Conservation (phyloP, 2,888 invertebrate genomes). For the Abscondita cerata region DNA sequence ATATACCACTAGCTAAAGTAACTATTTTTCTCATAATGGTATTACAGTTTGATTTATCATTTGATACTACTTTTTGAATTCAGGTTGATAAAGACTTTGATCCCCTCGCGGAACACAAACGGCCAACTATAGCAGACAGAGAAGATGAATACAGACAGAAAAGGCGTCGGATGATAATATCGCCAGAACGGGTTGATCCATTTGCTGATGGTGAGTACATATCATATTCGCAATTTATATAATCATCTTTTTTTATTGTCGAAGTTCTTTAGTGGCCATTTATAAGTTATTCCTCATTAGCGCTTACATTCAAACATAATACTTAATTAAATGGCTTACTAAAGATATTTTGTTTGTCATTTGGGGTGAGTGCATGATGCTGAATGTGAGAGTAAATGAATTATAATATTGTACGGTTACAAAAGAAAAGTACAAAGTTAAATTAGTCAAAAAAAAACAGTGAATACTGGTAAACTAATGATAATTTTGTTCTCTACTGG, state of each 20-base stretch:
- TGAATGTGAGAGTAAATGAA: slow-evolving; percentile 42
- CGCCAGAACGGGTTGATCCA: slow-evolving; percentile 96
- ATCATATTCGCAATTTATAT: not conserved
- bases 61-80: not conserved
- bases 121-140: slow-evolving; percentile 92
- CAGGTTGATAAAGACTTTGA: slow-evolving; percentile 86
- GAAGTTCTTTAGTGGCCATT: slow-evolving; percentile 16
- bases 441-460: slow-evolving; percentile 30
- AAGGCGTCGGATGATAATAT: slow-evolving; percentile 90
- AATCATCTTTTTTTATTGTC: not conserved
- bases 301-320: not conserved
- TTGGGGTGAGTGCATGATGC: slow-evolving; percentile 54
- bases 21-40: too few relatives aligned
- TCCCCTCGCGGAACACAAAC: slow-evolving; percentile 90
- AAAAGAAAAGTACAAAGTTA: slow-evolving; percentile 24
- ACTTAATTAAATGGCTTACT: slow-evolving; percentile 11
- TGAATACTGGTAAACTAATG: slow-evolving; percentile 44
- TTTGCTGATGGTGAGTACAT: slow-evolving; percentile 91
- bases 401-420: slow-evolving; percentile 13
- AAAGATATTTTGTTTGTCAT: slow-evolving; percentile 37
- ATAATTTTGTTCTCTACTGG: slow-evolving; percentile 48
- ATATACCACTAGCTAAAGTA: too few relatives aligned
- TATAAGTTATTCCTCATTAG: not conserved
- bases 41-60: not conserved
- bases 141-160: slow-evolving; percentile 97